Base-by-base conservation (phyloP, 2,797 vertebrate genomes). In the Ammospiza maritima region DNA sequence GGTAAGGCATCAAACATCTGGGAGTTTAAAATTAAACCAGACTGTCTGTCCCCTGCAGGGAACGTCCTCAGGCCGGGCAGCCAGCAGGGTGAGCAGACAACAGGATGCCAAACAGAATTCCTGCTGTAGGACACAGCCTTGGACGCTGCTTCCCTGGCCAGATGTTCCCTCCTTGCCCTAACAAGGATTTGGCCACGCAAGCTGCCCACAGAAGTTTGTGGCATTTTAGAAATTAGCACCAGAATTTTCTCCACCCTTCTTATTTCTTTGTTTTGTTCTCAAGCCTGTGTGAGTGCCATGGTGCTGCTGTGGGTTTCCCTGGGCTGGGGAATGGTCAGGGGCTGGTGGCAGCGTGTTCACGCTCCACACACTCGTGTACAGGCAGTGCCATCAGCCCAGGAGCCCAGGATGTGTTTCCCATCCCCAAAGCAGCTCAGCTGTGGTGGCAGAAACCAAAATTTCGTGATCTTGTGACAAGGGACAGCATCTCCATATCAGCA, bases 271-370 rank as follows among this genome's bases (percentile, higher is more conserved):
- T 34, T 81, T 64, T 53, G 32, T 57, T 87, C 58, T 71, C 64
- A 12, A 56, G 50, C 6, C 58, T 61, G 62, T 21, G 67, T 45
- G 73, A 65, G 13, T 11, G 0, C 0, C 50, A 11, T 0, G 4
- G 45, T 50, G 64, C 72, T 65, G 36, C 16, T 2, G 38, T 34
- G 57, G 2, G 8, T 90, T 48, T 45, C 44, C 44, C 57, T 4
- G 79, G 51, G 42, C 54, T 66, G 44, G 36, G 27, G 0, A 0
- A 26, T 2, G 38, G 32, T 10, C 53, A 38, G 78, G 74, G 62
- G 20, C 23, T 45, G 30, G 34, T 2, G 0, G 34, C 45, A 44
- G 50, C 5, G 0, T 0, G 38, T 22, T 4, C 1, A 2, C 2
- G 8, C 34, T 15, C 17, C 53, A 32, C 67, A 51, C 34, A 19